Evolutionary conservation across 1,140 invertebrate genomes (phyloP).

Genomic region (Tetragonula clypearis): DNA sequence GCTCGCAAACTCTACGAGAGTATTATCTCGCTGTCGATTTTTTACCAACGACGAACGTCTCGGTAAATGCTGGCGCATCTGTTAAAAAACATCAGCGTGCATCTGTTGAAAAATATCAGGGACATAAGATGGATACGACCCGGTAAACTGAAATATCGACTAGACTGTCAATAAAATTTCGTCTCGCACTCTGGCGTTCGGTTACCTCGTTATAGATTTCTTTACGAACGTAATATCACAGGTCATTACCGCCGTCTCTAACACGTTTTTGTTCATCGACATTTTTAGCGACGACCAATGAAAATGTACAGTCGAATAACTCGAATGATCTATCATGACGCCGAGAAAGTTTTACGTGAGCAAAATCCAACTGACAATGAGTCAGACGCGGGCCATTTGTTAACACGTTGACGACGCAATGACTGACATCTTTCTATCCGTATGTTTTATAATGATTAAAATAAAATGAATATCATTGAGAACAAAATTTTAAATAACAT

Average conservation of each 20-base stretch:
- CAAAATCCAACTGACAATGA: background rate
- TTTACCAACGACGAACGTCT: background rate
- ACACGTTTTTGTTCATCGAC: background rate
- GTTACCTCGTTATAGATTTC: no score
- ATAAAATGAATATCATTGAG: no score
- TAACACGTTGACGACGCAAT: no score
- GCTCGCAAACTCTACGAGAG: no score
- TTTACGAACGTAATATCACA: background rate
- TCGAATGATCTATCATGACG: background rate
- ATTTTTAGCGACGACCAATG: background rate
- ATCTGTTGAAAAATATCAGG: background rate
- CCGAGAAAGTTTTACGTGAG: background rate
- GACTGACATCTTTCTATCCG: no score
- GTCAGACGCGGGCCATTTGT: background rate
- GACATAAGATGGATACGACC: background rate
- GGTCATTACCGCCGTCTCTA: background rate
- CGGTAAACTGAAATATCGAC: slow-evolving; percentile 22
- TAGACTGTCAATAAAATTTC: slow-evolving; percentile 28
- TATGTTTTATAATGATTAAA: no score
- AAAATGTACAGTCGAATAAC: background rate
- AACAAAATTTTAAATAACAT: no score
- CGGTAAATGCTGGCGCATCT: background rate
- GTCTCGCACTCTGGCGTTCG: background rate
- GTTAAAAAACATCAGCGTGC: background rate
- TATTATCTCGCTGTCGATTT: no score